These are phyloP conservation scores for Passer montanus DNA, from an alignment of 2,113 vertebrate species.

Conservation along the genomic window DNA sequence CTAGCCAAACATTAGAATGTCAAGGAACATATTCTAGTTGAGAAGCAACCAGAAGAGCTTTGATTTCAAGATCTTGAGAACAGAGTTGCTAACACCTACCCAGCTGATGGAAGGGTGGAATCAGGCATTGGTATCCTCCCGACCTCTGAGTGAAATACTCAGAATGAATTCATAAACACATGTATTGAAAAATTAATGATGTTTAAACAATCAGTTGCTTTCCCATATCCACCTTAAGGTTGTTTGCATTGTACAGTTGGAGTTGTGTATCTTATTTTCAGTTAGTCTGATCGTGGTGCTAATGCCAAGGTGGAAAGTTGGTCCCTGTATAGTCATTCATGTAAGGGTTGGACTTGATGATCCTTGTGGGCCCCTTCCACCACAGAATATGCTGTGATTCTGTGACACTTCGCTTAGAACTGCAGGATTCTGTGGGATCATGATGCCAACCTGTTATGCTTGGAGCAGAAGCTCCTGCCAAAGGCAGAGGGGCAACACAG, in stretches of 20 bases:
- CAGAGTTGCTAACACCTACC: neutral
- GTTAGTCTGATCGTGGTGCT: neutral
- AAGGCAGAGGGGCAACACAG: neutral
- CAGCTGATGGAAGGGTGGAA: neutral
- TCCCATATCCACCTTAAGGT: neutral
- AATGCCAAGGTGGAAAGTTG: rapidly evolving
- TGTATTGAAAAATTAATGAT: neutral
- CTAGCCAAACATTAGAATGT: neutral
- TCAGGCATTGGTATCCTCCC: neutral
- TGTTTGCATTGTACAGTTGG: neutral
- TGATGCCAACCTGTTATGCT: neutral
- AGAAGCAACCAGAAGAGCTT: neutral
- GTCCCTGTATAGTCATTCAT: rapidly evolving
- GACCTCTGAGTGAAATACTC: neutral
- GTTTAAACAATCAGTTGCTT: neutral
- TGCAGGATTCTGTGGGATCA: neutral
- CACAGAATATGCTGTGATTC: neutral
- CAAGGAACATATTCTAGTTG: neutral
- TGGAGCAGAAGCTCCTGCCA: neutral
- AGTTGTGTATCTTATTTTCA: neutral
- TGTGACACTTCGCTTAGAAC: neutral
- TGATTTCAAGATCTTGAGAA: neutral
- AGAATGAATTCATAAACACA: neutral
- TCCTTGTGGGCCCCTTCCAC: neutral
- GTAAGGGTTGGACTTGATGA: too few species aligned